Conservation (phyloP, 64 coral and sea anemone species). For the Anthopleura sola region DNA sequence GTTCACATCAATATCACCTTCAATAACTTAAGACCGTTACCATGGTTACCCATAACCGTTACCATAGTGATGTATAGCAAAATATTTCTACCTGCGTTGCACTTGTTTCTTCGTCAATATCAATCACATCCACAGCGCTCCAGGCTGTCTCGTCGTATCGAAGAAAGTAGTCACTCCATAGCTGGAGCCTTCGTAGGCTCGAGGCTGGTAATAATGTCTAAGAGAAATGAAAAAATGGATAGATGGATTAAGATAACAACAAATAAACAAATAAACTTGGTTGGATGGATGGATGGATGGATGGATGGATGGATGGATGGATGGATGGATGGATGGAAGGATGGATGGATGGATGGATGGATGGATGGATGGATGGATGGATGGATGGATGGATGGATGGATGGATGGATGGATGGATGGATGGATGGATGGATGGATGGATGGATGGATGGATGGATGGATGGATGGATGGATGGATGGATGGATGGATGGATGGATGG, state of each 20-base stretch:
- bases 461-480: no score
- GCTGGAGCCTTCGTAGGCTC: slow-evolving; percentile 70
- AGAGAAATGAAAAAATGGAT: not conserved
- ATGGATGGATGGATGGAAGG: no score
- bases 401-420: no score
- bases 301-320: no score
- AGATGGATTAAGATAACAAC: no score
- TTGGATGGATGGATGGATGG: not conserved
- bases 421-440: no score
- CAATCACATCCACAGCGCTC: slow-evolving; percentile 65
- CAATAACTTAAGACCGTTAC: not conserved
- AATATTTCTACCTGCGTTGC: not conserved
- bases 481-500: no score
- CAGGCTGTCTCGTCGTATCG: slow-evolving; percentile 94
- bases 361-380: no score
- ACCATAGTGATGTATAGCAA: not conserved
- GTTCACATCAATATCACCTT: not conserved
- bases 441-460: no score
- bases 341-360: no score
- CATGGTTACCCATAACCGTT: not conserved
- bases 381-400: no score
- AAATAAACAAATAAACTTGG: no score
- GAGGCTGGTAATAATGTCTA: slow-evolving; percentile 78
- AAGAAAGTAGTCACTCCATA: slow-evolving; percentile 96
- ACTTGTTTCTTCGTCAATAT: slow-evolving; percentile 62